phyloP scores from a whole-genome alignment of 2,113 vertebrate species.

The Alethe castanea region DNA sequence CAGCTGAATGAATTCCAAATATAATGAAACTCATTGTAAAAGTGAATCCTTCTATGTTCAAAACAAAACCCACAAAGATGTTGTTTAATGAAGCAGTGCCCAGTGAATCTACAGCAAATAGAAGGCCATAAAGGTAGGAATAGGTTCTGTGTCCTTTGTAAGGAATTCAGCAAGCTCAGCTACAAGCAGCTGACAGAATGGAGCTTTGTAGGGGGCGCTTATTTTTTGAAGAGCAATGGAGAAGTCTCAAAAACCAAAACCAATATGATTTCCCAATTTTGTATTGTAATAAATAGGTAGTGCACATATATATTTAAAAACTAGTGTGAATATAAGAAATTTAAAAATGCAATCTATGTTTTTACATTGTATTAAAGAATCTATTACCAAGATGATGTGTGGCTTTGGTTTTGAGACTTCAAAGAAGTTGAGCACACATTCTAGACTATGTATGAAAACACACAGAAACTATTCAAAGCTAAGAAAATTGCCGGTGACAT shows the following conservation, averaged over 20 bases:
- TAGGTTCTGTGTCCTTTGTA: neutral
- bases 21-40: neutral
- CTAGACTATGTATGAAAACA: neutral
- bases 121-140: neutral
- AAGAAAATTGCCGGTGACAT: neutral
- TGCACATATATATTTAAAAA: neutral
- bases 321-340: neutral
- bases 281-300: neutral
- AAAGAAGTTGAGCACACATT: neutral
- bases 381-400: neutral
- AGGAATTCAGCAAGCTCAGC: neutral
- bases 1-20: neutral
- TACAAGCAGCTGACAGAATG: neutral
- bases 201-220: accelerated
- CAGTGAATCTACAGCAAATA: neutral
- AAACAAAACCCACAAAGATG: neutral
- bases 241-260: neutral
- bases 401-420: neutral
- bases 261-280: neutral
- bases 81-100: neutral
- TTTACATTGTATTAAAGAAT: neutral
- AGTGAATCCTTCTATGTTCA: neutral
- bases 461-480: neutral
- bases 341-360: neutral
- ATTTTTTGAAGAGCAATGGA: neutral